Evolutionary conservation across 2,888 invertebrate genomes (phyloP).

Genomic region (Cordylochernes scorpioides): DNA sequence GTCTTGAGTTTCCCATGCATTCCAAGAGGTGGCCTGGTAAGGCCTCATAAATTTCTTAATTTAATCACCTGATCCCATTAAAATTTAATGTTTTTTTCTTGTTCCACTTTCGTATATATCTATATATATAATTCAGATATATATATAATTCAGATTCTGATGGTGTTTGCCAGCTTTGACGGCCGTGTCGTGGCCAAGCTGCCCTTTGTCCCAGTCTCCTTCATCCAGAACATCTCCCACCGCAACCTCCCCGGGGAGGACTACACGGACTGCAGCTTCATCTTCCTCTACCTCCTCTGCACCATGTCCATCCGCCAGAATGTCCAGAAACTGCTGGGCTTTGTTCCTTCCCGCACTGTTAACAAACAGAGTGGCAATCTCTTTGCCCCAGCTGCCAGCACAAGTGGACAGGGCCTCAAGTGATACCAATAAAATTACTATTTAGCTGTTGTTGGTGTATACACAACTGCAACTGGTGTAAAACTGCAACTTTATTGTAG

Average conservation of each 20-base stretch:
- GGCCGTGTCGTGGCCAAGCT: conserved; percentile 87
- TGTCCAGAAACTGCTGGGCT: conserved; percentile 82
- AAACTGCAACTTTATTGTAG: too few species aligned
- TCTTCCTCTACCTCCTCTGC: conserved; percentile 91
- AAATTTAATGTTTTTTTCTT: not conserved
- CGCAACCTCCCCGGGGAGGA: conserved; percentile 86
- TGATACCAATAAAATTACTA: too few species aligned
- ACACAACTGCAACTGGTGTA: too few species aligned
- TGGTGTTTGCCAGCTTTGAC: conserved; percentile 46
- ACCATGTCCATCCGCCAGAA: conserved; percentile 98
- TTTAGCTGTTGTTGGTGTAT: too few species aligned
- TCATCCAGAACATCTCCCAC: conserved; percentile 88
- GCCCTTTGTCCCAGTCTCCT: conserved; percentile 81
- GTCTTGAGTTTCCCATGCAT: too few species aligned
- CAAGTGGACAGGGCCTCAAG: too few species aligned
- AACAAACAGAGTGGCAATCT: conserved; percentile 73
- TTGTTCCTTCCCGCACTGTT: conserved; percentile 87
- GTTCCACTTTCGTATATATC: conserved; percentile 1
- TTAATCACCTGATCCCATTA: too few species aligned
- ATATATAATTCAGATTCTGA: not conserved
- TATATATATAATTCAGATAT: conserved; percentile 1
- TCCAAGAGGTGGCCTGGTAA: too few species aligned
- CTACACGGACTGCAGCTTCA: conserved; percentile 92
- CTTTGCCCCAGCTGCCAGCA: conserved; percentile 55
- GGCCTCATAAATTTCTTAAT: too few species aligned